Conservation (phyloP, 2,113 vertebrate species). For the Paralichthys olivaceus region DNA sequence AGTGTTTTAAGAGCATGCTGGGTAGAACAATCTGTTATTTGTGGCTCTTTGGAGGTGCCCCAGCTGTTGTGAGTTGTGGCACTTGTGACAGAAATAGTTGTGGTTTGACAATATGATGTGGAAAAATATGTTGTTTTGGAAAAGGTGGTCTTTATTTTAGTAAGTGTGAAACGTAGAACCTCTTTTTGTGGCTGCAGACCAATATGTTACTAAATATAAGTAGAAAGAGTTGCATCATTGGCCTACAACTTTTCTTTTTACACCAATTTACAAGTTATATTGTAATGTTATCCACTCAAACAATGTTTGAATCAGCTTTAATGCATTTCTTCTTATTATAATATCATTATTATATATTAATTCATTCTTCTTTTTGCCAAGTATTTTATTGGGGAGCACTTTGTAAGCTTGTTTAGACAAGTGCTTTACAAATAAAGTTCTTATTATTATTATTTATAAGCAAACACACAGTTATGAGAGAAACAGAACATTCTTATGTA, state of each 20-base stretch:
- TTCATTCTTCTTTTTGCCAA: no score
- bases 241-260: neutral
- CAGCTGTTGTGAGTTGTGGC: neutral
- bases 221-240: neutral
- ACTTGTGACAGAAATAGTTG: neutral
- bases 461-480: no score
- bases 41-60: neutral
- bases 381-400: no score
- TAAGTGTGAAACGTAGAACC: neutral
- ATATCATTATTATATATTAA: no score
- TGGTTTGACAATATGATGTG: slow-evolving; percentile 28
- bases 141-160: slow-evolving; percentile 1
- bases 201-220: neutral
- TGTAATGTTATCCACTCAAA: neutral
- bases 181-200: neutral
- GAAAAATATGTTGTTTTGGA: slow-evolving; percentile 35
- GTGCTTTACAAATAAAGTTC: no score
- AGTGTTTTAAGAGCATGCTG: neutral
- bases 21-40: slow-evolving; percentile 2
- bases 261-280: slow-evolving; percentile 4
- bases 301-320: neutral
- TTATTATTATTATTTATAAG: no score
- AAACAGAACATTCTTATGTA: neutral
- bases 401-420: no score
- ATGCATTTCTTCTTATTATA: neutral